Conservation (phyloP, 2,113 vertebrate species). For the Albula goreensis region DNA sequence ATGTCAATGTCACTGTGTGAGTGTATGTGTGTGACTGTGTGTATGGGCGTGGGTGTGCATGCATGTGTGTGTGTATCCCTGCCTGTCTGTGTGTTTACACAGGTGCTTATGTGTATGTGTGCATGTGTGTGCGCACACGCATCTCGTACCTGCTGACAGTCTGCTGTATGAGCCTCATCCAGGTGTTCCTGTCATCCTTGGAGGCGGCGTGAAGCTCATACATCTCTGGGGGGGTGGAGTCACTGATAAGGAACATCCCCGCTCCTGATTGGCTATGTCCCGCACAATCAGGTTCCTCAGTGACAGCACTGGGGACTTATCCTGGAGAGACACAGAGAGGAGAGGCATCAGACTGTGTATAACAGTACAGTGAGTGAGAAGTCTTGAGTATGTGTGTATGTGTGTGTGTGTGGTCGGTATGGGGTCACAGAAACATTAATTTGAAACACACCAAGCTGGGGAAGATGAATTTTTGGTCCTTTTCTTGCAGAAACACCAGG, state of each 20-base stretch:
- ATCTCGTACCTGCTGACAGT: slow-evolving; percentile 72
- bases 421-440: not conserved
- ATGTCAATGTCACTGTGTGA: not conserved
- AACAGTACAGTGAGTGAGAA: too few species aligned
- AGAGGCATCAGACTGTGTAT: too few species aligned
- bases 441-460: slow-evolving; percentile 77
- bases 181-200: slow-evolving; percentile 80
- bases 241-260: slow-evolving; percentile 90
- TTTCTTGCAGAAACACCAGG: slow-evolving; percentile 89
- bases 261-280: slow-evolving; percentile 91
- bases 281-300: slow-evolving; percentile 85
- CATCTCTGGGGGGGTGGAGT: slow-evolving; percentile 82
- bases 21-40: not conserved
- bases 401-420: too few species aligned
- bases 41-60: not conserved
- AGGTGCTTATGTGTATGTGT: not conserved
- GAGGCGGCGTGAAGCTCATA: slow-evolving; percentile 87
- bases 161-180: slow-evolving; percentile 84
- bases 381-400: too few species aligned
- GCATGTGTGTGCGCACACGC: not conserved
- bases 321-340: slow-evolving; percentile 54
- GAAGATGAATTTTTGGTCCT: slow-evolving; percentile 89
- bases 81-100: not conserved
- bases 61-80: not conserved
- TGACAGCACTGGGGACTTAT: slow-evolving; percentile 83